These are phyloP conservation scores for Eulemur mongoz DNA, from an alignment of 2,797 vertebrate species.

Conservation along the genomic window DNA sequence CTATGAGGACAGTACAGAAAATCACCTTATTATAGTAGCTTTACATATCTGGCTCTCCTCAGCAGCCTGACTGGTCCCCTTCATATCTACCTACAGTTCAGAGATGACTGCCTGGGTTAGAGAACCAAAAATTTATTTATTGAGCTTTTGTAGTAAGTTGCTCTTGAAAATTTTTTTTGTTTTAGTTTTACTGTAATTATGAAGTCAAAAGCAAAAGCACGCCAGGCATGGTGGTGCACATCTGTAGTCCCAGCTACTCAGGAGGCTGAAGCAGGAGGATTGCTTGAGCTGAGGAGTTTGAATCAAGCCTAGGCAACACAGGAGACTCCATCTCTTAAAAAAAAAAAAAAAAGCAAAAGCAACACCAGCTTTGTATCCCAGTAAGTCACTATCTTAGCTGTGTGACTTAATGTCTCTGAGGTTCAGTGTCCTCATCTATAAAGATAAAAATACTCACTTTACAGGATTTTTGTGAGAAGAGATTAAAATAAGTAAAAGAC, in stretches of 20 bases:
- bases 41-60: not conserved
- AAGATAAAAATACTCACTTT: not conserved
- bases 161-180: not conserved
- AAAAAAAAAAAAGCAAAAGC: not conserved
- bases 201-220: slow-evolving; percentile 26
- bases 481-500: not conserved
- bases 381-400: not conserved
- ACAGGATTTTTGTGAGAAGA: not conserved
- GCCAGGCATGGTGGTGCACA: too few relatives aligned
- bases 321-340: too few relatives aligned
- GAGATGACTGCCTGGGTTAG: not conserved
- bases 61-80: not conserved
- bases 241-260: too few relatives aligned
- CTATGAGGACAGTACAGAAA: not conserved
- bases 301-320: too few relatives aligned
- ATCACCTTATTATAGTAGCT: not conserved
- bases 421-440: not conserved
- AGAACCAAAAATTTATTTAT: not conserved
- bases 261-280: too few relatives aligned
- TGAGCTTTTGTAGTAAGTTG: not conserved
- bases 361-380: not conserved
- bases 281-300: too few relatives aligned
- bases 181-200: not conserved
- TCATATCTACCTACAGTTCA: not conserved
- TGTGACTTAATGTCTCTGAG: not conserved